Evolutionary conservation across 2,888 invertebrate genomes (phyloP).

Genomic region (Pammene fasciana): DNA sequence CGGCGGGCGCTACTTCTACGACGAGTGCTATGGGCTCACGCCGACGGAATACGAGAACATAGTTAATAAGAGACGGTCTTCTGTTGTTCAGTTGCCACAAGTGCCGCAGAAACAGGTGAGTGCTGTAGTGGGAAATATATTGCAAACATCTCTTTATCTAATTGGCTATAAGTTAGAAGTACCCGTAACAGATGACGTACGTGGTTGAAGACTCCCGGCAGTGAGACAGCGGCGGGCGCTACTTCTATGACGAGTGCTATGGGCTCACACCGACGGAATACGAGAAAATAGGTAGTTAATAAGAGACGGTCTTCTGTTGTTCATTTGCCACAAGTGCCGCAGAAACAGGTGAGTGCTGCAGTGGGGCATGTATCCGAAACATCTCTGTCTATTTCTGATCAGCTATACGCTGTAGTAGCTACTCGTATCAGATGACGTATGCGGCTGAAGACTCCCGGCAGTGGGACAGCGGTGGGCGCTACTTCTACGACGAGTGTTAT

Average conservation of each 20-base stretch:
- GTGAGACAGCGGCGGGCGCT: constrained; percentile 88
- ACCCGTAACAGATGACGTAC: constrained; percentile 84
- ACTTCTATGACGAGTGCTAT: constrained; percentile 70
- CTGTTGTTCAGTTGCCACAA: constrained; percentile 79
- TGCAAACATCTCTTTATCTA: no score
- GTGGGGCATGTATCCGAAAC: background rate
- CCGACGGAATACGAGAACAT: constrained; percentile 84
- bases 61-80: constrained; percentile 81
- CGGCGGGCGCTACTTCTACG: constrained; percentile 83
- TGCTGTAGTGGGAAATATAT: no score
- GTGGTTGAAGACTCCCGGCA: constrained; percentile 86
- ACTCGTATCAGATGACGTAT: constrained; percentile 84
- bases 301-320: constrained; percentile 81
- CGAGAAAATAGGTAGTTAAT: constrained; percentile 82
- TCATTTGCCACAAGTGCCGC: constrained; percentile 79
- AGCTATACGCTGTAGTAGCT: constrained; percentile 85
- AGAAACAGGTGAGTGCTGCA: constrained; percentile 63
- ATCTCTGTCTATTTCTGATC: constrained; percentile 49
- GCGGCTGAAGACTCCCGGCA: constrained; percentile 86
- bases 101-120: constrained; percentile 75
- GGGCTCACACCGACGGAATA: constrained; percentile 81
- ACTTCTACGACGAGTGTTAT: constrained; percentile 70
- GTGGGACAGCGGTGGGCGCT: constrained; percentile 88
- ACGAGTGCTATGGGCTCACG: constrained; percentile 72
- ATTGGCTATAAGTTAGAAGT: no score